These are phyloP conservation scores for Dromius quadrimaculatus DNA, from an alignment of 2,888 invertebrate species.

Conservation along the genomic window DNA sequence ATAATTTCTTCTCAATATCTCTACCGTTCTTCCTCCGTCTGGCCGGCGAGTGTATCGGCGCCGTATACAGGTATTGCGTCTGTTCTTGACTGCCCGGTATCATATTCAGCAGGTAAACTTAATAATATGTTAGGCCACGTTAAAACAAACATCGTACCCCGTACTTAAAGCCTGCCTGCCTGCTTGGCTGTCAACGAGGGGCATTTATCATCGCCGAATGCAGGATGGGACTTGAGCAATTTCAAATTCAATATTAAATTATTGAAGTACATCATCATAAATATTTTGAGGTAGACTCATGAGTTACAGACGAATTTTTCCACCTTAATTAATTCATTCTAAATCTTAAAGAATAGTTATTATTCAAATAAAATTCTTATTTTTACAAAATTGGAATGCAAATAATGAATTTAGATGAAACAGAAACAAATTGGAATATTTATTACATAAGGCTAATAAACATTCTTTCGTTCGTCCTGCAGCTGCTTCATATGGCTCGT, in stretches of 20 bases:
- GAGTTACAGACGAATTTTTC: too few relatives aligned
- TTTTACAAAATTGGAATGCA: too few relatives aligned
- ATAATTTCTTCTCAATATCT: too few relatives aligned
- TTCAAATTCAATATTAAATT: background rate
- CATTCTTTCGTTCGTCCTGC: too few relatives aligned
- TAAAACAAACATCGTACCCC: slow-evolving; percentile 50
- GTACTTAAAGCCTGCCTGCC: slow-evolving; percentile 44
- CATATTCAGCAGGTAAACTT: slow-evolving; percentile 37
- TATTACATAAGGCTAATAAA: too few relatives aligned
- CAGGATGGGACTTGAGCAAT: slow-evolving; percentile 14
- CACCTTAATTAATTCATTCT: too few relatives aligned
- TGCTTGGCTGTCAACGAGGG: slow-evolving; percentile 37
- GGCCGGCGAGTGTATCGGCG: background rate
- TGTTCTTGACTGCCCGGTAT: background rate
- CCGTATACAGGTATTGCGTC: background rate
- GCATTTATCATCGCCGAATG: slow-evolving; percentile 29
- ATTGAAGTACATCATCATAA: background rate
- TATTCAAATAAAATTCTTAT: too few relatives aligned
- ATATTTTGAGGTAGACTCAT: too few relatives aligned
- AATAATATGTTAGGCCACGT: slow-evolving; percentile 45
- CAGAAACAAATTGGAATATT: too few relatives aligned
- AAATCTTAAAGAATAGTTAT: too few relatives aligned
- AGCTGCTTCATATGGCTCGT: too few relatives aligned
- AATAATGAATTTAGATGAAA: too few relatives aligned
- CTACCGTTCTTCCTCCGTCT: background rate